These are phyloP conservation scores for Cephus pulcher DNA, from an alignment of 2,888 invertebrate genomes.

Conservation along the genomic window DNA sequence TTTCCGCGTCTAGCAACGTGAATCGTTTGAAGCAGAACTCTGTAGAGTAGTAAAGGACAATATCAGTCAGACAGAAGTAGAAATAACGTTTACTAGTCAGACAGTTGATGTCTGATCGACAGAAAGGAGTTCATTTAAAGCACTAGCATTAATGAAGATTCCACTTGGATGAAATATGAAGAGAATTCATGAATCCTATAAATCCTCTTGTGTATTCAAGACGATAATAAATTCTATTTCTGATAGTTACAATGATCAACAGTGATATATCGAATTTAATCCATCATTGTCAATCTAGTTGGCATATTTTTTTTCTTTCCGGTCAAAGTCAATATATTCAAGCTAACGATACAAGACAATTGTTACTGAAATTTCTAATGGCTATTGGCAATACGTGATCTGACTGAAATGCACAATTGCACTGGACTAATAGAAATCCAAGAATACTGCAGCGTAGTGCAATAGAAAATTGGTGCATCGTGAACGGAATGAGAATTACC, in stretches of 20 bases:
- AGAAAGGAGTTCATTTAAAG: background rate
- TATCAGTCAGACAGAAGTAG: background rate
- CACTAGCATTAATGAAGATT: background rate
- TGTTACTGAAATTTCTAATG: background rate
- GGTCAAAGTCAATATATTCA: background rate
- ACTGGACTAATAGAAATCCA: background rate
- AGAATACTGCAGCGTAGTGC: background rate
- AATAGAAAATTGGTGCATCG: background rate
- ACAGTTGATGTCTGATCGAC: background rate
- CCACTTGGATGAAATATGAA: background rate
- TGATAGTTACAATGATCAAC: background rate
- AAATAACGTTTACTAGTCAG: background rate
- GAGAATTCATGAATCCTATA: background rate
- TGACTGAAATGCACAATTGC: background rate
- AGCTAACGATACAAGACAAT: background rate
- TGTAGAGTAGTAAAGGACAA: background rate
- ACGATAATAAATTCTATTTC: background rate
- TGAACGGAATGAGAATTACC: background rate
- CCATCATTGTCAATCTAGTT: background rate
- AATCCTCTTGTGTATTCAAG: background rate
- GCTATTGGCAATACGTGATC: background rate
- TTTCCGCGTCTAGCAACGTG: background rate
- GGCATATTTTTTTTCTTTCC: background rate
- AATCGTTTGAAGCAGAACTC: background rate
- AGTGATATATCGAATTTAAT: background rate